Evolutionary conservation across 2,888 invertebrate genomes (phyloP).

Genomic region (Taenaris catops): DNA sequence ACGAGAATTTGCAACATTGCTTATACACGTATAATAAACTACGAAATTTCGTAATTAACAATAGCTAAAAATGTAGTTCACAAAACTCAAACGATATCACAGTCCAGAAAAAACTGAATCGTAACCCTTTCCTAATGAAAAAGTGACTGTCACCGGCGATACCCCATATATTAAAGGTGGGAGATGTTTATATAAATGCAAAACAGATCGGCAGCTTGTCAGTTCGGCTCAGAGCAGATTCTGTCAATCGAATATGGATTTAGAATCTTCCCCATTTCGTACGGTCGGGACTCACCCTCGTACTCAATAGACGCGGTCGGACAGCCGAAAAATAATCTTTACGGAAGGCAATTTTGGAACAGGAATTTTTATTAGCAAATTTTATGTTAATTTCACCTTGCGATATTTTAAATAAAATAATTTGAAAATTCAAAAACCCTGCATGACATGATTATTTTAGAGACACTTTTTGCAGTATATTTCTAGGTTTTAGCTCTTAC

Average conservation of each 20-base stretch:
- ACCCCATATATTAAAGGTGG: conserved; percentile 61
- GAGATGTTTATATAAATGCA: conserved; percentile 79
- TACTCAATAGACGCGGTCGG: conserved; percentile 59
- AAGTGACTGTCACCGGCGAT: conserved; percentile 36
- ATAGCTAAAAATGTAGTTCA: no score
- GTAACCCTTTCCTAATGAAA: conserved; percentile 4
- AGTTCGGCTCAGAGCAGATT: conserved; percentile 73
- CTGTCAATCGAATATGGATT: conserved; percentile 78
- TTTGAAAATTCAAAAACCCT: conserved; percentile 2
- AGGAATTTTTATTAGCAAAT: conserved; percentile 24
- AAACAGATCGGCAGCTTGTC: conserved; percentile 78
- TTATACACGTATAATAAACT: no score
- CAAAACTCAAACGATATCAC: no score
- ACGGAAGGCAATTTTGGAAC: conserved; percentile 34
- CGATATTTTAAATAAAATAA: conserved; percentile 9
- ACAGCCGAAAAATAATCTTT: conserved; percentile 73
- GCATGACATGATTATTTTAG: no score
- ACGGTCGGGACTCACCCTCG: conserved; percentile 54
- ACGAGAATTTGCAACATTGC: no score
- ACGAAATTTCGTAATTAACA: no score
- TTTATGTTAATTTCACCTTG: conserved; percentile 21
- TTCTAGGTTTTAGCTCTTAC: no score
- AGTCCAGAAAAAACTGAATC: conserved; percentile 2
- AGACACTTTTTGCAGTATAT: no score
- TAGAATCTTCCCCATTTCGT: conserved; percentile 64